phyloP scores from a whole-genome alignment of 1,140 invertebrate genomes.

The Ladona fulva region DNA sequence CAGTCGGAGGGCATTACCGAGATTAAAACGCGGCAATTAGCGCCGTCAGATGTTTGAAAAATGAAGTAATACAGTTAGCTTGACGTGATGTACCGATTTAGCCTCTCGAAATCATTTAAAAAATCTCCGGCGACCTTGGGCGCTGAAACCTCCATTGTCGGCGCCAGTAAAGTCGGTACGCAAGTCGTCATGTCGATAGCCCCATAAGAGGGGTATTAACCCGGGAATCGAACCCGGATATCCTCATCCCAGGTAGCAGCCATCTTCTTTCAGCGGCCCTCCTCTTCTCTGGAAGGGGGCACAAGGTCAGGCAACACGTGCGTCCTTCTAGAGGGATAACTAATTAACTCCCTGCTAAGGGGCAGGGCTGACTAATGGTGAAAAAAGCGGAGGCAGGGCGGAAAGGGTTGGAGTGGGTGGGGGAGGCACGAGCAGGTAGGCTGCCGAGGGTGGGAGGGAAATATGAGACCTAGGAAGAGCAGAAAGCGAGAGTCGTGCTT shows the following conservation, averaged over 20 bases:
- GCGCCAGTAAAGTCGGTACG: too few species aligned
- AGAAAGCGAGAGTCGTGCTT: too few species aligned
- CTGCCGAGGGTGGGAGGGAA: slow-evolving; percentile 18
- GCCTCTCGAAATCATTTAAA: too few species aligned
- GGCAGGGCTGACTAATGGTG: slow-evolving; percentile 14
- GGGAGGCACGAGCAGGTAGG: slow-evolving; percentile 26
- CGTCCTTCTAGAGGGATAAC: not conserved
- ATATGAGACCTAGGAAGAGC: slow-evolving; percentile 14
- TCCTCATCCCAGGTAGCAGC: not conserved
- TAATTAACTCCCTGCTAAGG: not conserved
- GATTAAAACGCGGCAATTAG: too few species aligned
- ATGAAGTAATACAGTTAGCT: too few species aligned
- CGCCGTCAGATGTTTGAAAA: too few species aligned
- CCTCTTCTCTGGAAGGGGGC: not conserved
- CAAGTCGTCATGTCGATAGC: too few species aligned
- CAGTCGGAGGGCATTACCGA: too few species aligned
- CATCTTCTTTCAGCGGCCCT: not conserved
- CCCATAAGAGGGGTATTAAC: too few species aligned
- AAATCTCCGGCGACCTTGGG: too few species aligned
- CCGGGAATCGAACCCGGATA: not conserved
- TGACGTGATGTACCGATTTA: too few species aligned
- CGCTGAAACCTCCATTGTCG: too few species aligned
- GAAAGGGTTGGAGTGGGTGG: slow-evolving; percentile 23
- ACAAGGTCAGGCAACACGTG: not conserved
- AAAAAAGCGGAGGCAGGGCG: slow-evolving; percentile 15